Base-by-base conservation (phyloP, 2,797 vertebrate species). In the Semaprochilodus insignis region DNA sequence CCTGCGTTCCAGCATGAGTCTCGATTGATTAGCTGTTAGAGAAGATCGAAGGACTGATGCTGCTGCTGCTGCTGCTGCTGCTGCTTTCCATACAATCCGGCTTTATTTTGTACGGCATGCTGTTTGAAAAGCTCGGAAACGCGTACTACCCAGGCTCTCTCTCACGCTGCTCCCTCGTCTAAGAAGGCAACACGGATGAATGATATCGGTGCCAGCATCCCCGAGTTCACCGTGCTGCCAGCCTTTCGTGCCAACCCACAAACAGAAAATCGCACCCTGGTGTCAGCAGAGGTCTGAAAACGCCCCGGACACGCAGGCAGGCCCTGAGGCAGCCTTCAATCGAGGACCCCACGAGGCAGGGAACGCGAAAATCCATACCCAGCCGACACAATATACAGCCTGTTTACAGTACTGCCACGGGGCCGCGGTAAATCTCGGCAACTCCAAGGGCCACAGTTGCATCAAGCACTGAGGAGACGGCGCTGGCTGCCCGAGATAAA, bases 181-280 rank as follows among this genome's bases (percentile, higher is more conserved):
- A 81, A 82, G 60, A 66, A 82, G 82, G 82, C 84, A 71, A 74
- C 82, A 80, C 31, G 17, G 80, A 86, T 86, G 83, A 86, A 88
- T 86, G 71, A 77, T 78, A 78, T 84, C 71, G 7, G 75, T 60
- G 55, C 83, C 55, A 70, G 82, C 80, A 75, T 84, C 67, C 27
- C 51, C 77, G 69, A 82, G 81, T 62, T n/a, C 63, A 55, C 76
- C 23, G 59, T 25, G 54, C 67, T 82, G 65, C 57, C 81, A 81
- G 69, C 19, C 69, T 54, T 48, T 25, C 69, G 65, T 84, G 59
- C 80, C 73, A 84, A 81, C 83, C 74, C 73, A 85, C 65, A 70
- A 55, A 63, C 44, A 52, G 17, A 44, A 23, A 40, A 48, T 1
- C 31, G 44, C 66, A 60, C 55, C 77, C 65, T 31, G 55, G 48